Evolutionary conservation across 2,113 vertebrate genomes (phyloP).

Genomic region (Lepisosteus osseus): DNA sequence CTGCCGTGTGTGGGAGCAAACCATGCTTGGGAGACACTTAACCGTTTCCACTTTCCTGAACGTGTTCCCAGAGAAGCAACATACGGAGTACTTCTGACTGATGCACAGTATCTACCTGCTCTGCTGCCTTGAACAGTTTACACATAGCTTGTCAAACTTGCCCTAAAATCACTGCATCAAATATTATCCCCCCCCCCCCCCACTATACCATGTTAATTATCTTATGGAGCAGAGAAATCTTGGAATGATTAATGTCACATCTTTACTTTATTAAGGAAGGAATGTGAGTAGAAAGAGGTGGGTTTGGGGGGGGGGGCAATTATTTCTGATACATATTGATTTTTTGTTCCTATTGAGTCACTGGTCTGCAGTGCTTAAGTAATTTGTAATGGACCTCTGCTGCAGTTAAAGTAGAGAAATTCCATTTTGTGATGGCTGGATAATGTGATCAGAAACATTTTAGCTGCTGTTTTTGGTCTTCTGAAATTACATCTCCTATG

Average conservation of each 20-base stretch:
- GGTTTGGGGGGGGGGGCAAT: constrained; percentile 62
- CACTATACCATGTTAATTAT: constrained; percentile 49
- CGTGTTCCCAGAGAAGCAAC: background rate
- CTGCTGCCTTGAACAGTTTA: constrained; percentile 50
- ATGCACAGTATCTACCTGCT: constrained; percentile 8
- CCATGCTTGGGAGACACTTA: too few species aligned
- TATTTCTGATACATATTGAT: constrained; percentile 75
- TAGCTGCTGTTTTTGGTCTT: constrained; percentile 61
- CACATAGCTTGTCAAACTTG: constrained; percentile 36
- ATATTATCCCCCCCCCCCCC: constrained; percentile 34
- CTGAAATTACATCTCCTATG: constrained; percentile 70
- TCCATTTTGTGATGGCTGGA: constrained; percentile 74
- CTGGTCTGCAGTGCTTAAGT: constrained; percentile 70
- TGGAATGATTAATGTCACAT: constrained; percentile 59
- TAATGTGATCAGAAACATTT: constrained; percentile 81
- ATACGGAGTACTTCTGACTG: constrained; percentile 8
- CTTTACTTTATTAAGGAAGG: constrained; percentile 48
- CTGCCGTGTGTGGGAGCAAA: too few species aligned
- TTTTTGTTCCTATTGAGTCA: constrained; percentile 75
- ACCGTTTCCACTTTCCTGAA: too few species aligned
- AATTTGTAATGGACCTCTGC: constrained; percentile 81
- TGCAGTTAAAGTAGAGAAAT: constrained; percentile 81
- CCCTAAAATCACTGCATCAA: constrained; percentile 49
- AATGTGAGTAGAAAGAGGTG: constrained; percentile 36
- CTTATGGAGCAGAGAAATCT: constrained; percentile 55